Evolutionary conservation across 2,113 vertebrate species (phyloP).

Genomic region (Odocoileus hemionus): DNA sequence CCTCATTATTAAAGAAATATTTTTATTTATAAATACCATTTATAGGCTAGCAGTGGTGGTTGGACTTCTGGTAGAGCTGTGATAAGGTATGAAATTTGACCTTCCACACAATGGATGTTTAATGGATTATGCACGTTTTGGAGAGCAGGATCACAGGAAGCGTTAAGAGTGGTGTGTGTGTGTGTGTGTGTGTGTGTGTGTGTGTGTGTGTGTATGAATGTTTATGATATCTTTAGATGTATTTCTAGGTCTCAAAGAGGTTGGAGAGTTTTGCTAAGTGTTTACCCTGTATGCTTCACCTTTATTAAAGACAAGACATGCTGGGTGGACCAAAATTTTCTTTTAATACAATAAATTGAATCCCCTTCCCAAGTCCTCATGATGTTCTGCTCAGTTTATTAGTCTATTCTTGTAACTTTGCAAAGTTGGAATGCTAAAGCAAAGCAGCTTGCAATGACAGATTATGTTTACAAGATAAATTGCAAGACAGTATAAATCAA

Average conservation of each 20-base stretch:
- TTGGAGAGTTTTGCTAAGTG: neutral
- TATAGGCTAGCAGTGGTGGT: neutral
- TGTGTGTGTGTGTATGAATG: too few relatives aligned
- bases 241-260: neutral
- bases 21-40: neutral
- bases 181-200: neutral
- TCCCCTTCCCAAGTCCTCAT: neutral
- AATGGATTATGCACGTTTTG: neutral
- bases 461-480: neutral
- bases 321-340: neutral
- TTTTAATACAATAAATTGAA: neutral
- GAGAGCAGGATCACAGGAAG: neutral
- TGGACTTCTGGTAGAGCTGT: neutral
- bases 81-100: neutral
- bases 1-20: neutral
- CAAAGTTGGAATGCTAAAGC: neutral
- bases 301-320: neutral
- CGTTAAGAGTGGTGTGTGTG: neutral
- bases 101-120: neutral
- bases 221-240: neutral
- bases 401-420: neutral
- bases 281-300: neutral
- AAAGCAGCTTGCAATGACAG: neutral
- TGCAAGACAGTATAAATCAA: neutral
- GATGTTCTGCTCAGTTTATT: neutral